Evolutionary conservation across 2,797 vertebrate species (phyloP), one percentile per base, ranked within the genome.

Genomic region (Borostomias antarcticus): DNA sequence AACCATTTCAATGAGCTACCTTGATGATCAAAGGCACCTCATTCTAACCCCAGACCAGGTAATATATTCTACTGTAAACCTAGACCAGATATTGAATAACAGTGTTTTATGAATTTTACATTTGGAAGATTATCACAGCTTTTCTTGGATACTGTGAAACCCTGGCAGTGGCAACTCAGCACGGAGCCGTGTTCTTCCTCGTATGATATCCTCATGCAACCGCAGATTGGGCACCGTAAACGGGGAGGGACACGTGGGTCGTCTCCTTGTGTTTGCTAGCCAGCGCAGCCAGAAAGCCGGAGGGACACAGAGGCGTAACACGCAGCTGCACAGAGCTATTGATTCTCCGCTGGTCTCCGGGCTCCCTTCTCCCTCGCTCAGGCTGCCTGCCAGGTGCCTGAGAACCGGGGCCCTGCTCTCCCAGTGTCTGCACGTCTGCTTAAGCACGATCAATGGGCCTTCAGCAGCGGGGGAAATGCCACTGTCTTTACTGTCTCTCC

Each of bases 401-500:
- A 74, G 89, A 91, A 87, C 88, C 84, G 86, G 85, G 82, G 79
- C 82, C 80, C 82, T 86, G 86, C 86, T 89, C 82, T 79, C 80
- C 83, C 87, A 87, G 84, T 81, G 87, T 89, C 89, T 88, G 84
- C 88, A 89, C 83, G 88, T 89, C 89, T 91, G 88, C 88, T 91
- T 89, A 90, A 88, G 85, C 88, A 89, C 86, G 87, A 91, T 91
- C 88, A 89, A 89, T 90, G 88, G 85, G 67, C 86, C 87, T 87
- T 89, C 88, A 87, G 81, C 85, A 54, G 84, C 80, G 40, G 73
- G 84, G 80, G 78, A 82, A 81, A 85, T 54, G 62, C 81, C 80
- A 82, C 84, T 83, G 84, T 86, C 86, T 89, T 84, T 85, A 79
- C 85, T 89, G 84, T 84, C 80, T 83, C 84, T 87, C 79, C 79